Conservation (phyloP, 2,888 invertebrate genomes). For the Danaus chrysippus region DNA sequence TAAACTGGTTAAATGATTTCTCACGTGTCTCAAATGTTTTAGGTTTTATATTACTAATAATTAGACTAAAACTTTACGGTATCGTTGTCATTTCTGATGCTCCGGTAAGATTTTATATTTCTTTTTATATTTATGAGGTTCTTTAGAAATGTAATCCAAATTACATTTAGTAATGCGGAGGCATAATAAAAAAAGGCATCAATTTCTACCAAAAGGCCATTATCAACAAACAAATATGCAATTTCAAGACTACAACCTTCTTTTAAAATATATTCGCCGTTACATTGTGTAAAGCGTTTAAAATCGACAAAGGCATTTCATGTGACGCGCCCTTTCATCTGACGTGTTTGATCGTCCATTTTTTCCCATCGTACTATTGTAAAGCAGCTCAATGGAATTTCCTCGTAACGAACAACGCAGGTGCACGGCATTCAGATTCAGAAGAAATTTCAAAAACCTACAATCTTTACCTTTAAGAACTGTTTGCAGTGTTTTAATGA, state of each 20-base stretch:
- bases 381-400: constrained; percentile 36
- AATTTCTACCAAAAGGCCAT: not conserved
- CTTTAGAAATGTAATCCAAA: too few relatives aligned
- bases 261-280: constrained; percentile 22
- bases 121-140: too few relatives aligned
- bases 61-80: too few relatives aligned
- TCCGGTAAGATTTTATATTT: too few relatives aligned
- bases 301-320: constrained; percentile 20
- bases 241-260: not conserved
- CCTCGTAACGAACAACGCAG: constrained; percentile 31
- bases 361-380: constrained; percentile 35
- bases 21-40: constrained; percentile 23
- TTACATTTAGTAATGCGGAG: too few relatives aligned
- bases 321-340: constrained; percentile 29
- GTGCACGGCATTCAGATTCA: constrained; percentile 26
- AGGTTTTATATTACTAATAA: not conserved
- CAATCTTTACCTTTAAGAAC: constrained; percentile 9
- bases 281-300: constrained; percentile 13
- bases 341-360: constrained; percentile 29
- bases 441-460: constrained; percentile 20
- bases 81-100: too few relatives aligned
- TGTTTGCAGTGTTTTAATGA: not conserved
- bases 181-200: too few relatives aligned
- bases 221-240: not conserved
- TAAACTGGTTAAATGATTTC: constrained; percentile 23